Conservation (phyloP, 2,888 invertebrate genomes). For the Nymphalis urticae region DNA sequence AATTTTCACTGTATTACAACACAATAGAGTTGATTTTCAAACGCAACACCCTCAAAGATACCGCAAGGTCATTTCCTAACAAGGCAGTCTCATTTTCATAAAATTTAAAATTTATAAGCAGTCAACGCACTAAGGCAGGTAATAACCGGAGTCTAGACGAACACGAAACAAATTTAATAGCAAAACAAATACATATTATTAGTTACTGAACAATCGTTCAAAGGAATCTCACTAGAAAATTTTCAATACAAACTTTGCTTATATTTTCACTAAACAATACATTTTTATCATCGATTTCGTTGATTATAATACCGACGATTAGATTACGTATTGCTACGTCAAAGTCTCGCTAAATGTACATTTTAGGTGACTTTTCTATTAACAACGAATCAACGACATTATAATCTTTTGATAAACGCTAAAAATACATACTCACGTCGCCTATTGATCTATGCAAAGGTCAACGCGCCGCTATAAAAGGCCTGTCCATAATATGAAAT, state of each 20-base stretch:
- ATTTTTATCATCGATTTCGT: neutral
- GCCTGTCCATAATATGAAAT: constrained; percentile 22
- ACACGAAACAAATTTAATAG: neutral
- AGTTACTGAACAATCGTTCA: too few relatives aligned
- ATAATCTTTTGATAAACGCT: constrained; percentile 15
- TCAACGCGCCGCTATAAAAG: constrained; percentile 36
- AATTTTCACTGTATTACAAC: constrained; percentile 5
- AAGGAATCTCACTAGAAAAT: too few relatives aligned
- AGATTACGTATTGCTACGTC: neutral
- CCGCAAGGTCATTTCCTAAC: constrained; percentile 46
- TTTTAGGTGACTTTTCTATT: neutral
- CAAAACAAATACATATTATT: too few relatives aligned
- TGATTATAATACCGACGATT: neutral
- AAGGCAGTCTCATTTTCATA: constrained; percentile 41
- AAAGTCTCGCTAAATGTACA: neutral
- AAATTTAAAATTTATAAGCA: constrained; percentile 32
- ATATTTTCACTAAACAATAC: too few relatives aligned
- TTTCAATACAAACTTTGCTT: too few relatives aligned
- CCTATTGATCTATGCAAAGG: constrained; percentile 31
- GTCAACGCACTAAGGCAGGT: constrained; percentile 33
- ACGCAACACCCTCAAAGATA: constrained; percentile 28
- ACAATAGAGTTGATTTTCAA: constrained; percentile 11
- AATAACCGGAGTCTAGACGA: neutral
- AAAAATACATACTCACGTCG: constrained; percentile 24
- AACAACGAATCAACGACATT: constrained; percentile 3